Base-by-base conservation (phyloP, 2,113 vertebrate species). In the Pollimyrus isidori region DNA sequence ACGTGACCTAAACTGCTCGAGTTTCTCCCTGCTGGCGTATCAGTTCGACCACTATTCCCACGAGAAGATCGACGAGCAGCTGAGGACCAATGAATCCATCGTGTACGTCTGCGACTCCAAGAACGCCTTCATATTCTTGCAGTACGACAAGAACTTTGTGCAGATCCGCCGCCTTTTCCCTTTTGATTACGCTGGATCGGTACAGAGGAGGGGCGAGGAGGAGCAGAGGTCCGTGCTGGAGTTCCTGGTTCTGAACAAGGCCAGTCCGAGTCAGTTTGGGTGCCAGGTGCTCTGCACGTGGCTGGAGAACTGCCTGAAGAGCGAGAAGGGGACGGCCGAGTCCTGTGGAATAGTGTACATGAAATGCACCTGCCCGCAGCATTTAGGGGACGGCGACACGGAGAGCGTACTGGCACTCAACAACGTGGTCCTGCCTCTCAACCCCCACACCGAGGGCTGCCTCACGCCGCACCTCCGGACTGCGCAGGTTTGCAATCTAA, bases 1-100 rank as follows among this genome's bases (percentile, higher is more conserved):
- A 96, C 97, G 96, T 93, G 98, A 99, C 95, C 95, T 99, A 94
- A 97, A 97, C 96, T 99, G 98, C 97, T 98, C 98, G 88, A 97
- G 98, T 95, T 99, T 98, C 94, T 98, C 98, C 90, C 95, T 99
- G 91, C 95, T 99, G 96, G 97, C 97, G 95, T 99, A 99, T 95
- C 98, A 99, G 94, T 99, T 99, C 91, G 98, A 99, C 92, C 98
- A 99, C 93, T 99, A 98, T 95, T 99, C 98, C 35, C 98, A 99
- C 91, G 98, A 99, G 94, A 99, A 99, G 96, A 99, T 99, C 95
- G 98, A 98, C 93, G 98, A 98, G 93, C 96, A 99, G 94, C 96
- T 99, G 92, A 98, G 97, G 95, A 97, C 96, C 96, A 99, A 98
- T 89, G 97, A 99, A 90, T 99, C 98, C 91, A 99, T 99, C 94